A percentile compares a stretch with the other conserved stretches of the same genome.
Conservation (phyloP, 2,888 invertebrate genomes). For the Pandemis corylana region DNA sequence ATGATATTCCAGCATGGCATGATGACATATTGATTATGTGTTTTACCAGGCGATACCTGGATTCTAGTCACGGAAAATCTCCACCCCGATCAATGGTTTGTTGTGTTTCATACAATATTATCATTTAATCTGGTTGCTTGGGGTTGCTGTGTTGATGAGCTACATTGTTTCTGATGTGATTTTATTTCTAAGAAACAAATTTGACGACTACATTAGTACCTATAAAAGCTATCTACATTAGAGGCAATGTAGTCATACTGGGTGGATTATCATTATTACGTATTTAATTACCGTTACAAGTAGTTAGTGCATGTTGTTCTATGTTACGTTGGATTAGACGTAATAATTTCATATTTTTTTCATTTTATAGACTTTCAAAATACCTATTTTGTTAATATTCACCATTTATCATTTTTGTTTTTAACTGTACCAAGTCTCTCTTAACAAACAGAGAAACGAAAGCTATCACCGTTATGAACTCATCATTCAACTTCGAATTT, state of each 20-base stretch:
- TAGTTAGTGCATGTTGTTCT: conserved; percentile 25
- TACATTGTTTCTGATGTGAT: conserved; percentile 39
- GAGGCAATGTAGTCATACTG: conserved; percentile 10
- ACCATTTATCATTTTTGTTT: background rate
- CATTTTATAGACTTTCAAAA: background rate
- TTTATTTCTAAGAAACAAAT: background rate
- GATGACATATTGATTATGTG: conserved; percentile 78
- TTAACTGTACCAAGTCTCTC: conserved; percentile 1
- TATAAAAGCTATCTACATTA: conserved; percentile 8
- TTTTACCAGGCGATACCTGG: conserved; percentile 84
- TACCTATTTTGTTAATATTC: conserved; percentile 2
- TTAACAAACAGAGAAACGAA: background rate
- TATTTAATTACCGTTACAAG: background rate
- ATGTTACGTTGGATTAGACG: background rate
- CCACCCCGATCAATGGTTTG: conserved; percentile 80
- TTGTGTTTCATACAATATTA: conserved; percentile 64
- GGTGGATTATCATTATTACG: conserved; percentile 1
- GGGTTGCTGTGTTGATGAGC: conserved; percentile 48
- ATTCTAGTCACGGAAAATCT: conserved; percentile 79
- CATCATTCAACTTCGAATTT: background rate
- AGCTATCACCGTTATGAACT: background rate
- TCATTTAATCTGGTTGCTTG: conserved; percentile 55
- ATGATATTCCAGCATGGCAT: conserved; percentile 82
- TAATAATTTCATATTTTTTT: background rate
- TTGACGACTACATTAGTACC: background rate